phyloP scores from a whole-genome alignment of 2,888 invertebrate species.

The Eupithecia inturbata region DNA sequence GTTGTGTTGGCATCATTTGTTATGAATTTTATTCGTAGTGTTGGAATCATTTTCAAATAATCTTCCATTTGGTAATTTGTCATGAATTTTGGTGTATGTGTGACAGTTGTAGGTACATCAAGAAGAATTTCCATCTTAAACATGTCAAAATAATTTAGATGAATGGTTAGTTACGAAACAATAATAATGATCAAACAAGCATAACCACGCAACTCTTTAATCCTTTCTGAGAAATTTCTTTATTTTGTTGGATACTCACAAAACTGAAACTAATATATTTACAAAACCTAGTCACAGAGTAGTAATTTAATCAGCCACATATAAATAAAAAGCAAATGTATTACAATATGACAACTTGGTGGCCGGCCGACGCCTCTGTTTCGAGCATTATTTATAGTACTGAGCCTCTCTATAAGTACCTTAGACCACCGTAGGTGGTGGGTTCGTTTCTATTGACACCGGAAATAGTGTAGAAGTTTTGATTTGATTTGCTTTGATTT shows the following conservation, averaged over 20 bases:
- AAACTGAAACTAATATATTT: not conserved
- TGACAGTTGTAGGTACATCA: too few species aligned
- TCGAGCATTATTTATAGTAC: slow-evolving; percentile 66
- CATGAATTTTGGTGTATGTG: too few species aligned
- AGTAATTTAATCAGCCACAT: slow-evolving; percentile 45
- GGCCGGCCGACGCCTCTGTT: slow-evolving; percentile 64
- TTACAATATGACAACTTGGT: slow-evolving; percentile 62
- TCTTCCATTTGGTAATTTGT: too few species aligned
- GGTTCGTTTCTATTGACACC: slow-evolving; percentile 51
- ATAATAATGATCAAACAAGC: not conserved
- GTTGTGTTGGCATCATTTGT: slow-evolving; percentile 40
- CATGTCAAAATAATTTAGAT: too few species aligned
- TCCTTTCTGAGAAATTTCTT: not conserved
- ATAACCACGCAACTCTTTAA: not conserved
- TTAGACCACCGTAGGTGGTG: slow-evolving; percentile 63
- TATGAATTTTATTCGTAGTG: slow-evolving; percentile 37
- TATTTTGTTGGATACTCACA: not conserved
- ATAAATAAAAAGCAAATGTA: slow-evolving; percentile 55
- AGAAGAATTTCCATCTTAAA: too few species aligned
- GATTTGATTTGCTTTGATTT: not conserved
- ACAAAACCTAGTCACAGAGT: not conserved
- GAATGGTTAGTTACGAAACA: too few species aligned
- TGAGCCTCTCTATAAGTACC: slow-evolving; percentile 58
- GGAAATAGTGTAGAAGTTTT: slow-evolving; percentile 12
- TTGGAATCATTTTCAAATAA: slow-evolving; percentile 19